Conservation (phyloP, 2,113 vertebrate species). For the Gallinago jamesoni region DNA sequence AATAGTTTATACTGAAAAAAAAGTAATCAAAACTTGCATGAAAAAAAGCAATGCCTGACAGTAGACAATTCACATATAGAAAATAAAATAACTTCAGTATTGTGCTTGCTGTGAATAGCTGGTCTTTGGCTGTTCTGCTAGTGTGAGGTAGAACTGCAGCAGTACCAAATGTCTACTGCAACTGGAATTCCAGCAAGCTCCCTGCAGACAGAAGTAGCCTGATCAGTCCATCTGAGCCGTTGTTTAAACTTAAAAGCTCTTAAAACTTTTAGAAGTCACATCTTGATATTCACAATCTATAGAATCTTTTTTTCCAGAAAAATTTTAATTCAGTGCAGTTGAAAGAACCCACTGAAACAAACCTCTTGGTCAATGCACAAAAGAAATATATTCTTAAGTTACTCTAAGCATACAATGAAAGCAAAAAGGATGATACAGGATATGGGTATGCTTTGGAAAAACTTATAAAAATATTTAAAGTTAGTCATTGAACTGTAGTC, state of each 20-base stretch:
- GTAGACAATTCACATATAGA: neutral
- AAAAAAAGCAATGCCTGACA: neutral
- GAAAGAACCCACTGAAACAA: neutral
- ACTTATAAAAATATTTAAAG: neutral
- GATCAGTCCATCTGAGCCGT: neutral
- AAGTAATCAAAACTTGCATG: neutral
- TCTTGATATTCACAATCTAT: neutral
- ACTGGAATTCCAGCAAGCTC: neutral
- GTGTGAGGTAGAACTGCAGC: neutral
- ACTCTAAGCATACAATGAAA: neutral
- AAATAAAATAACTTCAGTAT: neutral
- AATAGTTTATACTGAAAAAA: neutral
- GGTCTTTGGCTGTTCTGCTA: neutral
- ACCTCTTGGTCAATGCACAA: neutral
- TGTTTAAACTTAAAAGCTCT: neutral
- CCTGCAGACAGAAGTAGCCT: neutral
- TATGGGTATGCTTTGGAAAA: neutral
- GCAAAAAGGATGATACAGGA: neutral
- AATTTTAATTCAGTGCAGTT: neutral
- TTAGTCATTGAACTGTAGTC: neutral
- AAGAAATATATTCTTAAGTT: neutral
- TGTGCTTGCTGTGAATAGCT: neutral
- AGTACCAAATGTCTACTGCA: neutral
- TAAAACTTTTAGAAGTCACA: neutral
- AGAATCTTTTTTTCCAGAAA: neutral